These are phyloP conservation scores for Conops quadrifasciatus DNA, from an alignment of 2,888 invertebrate species.

Conservation along the genomic window DNA sequence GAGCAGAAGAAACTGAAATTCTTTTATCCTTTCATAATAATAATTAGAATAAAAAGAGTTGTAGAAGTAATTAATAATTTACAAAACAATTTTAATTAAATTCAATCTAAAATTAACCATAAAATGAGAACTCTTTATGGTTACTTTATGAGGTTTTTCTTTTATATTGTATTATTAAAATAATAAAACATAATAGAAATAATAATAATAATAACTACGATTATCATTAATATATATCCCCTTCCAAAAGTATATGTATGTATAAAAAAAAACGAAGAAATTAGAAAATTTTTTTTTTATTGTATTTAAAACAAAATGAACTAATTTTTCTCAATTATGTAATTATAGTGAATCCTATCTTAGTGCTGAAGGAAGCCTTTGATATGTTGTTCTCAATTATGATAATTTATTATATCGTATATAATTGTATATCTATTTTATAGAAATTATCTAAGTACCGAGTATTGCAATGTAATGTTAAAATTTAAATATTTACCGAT, in stretches of 20 bases:
- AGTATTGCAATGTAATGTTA: neutral
- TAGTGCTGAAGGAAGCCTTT: conserved; percentile 56
- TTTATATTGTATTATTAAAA: conserved; percentile 36
- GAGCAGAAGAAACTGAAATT: neutral
- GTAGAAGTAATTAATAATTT: conserved; percentile 13
- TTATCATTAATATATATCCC: too few relatives aligned
- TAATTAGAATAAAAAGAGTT: conserved; percentile 12
- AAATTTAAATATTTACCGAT: conserved; percentile 16
- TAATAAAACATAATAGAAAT: conserved; percentile 45
- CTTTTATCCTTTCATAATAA: conserved; percentile 18
- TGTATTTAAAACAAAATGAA: neutral
- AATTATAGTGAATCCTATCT: conserved; percentile 22
- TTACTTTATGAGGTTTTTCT: conserved; percentile 20
- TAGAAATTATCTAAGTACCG: conserved; percentile 13
- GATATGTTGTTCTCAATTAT: conserved; percentile 58
- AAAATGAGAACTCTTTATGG: conserved; percentile 6
- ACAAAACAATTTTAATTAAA: conserved; percentile 20
- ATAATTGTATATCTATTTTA: conserved; percentile 10
- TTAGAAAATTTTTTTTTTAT: neutral
- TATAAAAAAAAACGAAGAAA: neutral
- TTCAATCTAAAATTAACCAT: conserved; percentile 11
- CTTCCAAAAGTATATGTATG: too few relatives aligned
- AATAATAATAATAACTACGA: conserved; percentile 49
- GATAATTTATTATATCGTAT: conserved; percentile 21
- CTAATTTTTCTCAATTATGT: neutral